A percentile compares a stretch with the other conserved stretches of the same genome.
phyloP scores from a whole-genome alignment of 2,797 vertebrate species.

The Ctenochaetus hawaiiensis region DNA sequence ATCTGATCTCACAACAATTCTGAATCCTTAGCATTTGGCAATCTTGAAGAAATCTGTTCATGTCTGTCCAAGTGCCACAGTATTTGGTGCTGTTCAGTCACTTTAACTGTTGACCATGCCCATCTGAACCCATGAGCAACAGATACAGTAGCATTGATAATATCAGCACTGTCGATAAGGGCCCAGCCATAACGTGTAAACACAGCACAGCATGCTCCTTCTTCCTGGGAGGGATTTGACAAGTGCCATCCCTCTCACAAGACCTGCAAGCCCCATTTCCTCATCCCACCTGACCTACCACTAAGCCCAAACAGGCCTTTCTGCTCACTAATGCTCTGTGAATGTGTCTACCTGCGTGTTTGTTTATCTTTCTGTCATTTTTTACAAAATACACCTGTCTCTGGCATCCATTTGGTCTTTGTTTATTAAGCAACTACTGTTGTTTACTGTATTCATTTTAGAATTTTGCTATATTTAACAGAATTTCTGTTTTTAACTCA shows the following conservation, averaged over 20 bases:
- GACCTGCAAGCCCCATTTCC: background rate
- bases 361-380: conserved; percentile 38
- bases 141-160: background rate
- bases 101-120: conserved; percentile 3
- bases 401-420: conserved; percentile 35
- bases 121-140: background rate
- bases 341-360: conserved; percentile 55
- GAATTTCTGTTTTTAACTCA: conserved; percentile 64
- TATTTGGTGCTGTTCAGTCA: conserved; percentile 15
- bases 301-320: conserved; percentile 41
- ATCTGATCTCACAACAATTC: background rate
- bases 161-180: conserved; percentile 60
- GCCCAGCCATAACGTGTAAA: conserved; percentile 7
- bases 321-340: conserved; percentile 63
- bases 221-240: conserved; percentile 23
- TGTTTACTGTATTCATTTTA: conserved; percentile 50
- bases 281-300: conserved; percentile 9
- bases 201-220: conserved; percentile 27
- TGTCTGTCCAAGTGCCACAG: conserved; percentile 17
- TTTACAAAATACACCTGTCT: conserved; percentile 53
- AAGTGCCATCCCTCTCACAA: conserved; percentile 22
- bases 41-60: conserved; percentile 11
- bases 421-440: conserved; percentile 49
- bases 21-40: background rate
- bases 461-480: conserved; percentile 70